Conservation (phyloP, 2,113 vertebrate species). For the Cebidichthys violaceus region DNA sequence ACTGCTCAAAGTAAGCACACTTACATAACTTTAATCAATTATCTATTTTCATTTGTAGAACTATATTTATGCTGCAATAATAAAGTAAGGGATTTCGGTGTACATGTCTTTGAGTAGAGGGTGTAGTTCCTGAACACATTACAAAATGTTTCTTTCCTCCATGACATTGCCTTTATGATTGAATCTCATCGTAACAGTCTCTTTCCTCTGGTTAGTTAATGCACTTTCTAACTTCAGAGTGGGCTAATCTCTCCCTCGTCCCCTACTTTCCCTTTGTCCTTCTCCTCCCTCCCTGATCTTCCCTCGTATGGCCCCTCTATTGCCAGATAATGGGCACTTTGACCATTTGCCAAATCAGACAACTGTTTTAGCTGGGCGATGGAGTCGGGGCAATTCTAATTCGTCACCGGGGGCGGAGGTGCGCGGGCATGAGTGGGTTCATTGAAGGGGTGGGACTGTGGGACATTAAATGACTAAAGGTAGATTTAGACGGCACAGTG, state of each 20-base stretch:
- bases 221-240: conserved; percentile 80
- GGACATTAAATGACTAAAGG: conserved; percentile 74
- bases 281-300: conserved; percentile 64
- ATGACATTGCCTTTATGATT: conserved; percentile 68
- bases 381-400: conserved; percentile 86
- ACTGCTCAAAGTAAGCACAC: neutral
- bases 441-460: conserved; percentile 70
- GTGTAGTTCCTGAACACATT: neutral
- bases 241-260: conserved; percentile 85
- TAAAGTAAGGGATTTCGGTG: conserved; percentile 1
- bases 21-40: neutral
- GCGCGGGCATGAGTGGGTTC: conserved; percentile 69
- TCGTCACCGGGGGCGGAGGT: conserved; percentile 83
- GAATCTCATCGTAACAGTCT: conserved; percentile 73
- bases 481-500: conserved; percentile 66
- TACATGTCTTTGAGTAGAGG: conserved; percentile 6
- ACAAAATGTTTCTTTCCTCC: neutral
- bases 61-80: conserved; percentile 34
- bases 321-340: conserved; percentile 89
- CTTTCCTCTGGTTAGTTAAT: conserved; percentile 81
- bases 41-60: conserved; percentile 15
- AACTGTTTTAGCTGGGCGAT: conserved; percentile 85
- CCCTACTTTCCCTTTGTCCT: conserved; percentile 68
- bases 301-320: conserved; percentile 88
- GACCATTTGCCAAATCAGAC: conserved; percentile 89